Percentiles rank a stretch among this genome's conserved stretches.
Conservation (phyloP, 2,888 invertebrate genomes). For the Dynastes grantii region DNA sequence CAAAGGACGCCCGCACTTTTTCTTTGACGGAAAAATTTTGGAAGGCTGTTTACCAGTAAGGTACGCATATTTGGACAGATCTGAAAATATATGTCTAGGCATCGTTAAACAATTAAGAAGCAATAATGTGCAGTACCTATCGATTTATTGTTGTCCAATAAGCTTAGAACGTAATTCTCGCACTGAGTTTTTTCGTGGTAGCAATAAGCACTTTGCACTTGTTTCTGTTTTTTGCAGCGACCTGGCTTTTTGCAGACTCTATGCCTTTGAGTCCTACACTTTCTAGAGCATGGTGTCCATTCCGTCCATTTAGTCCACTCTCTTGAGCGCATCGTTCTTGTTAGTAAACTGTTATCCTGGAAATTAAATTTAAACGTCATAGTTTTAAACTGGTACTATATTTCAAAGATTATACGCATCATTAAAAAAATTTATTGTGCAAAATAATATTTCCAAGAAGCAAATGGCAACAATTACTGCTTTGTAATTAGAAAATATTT, state of each 20-base stretch:
- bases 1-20: slow-evolving; percentile 63
- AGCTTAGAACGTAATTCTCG: slow-evolving; percentile 77
- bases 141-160: slow-evolving; percentile 63
- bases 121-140: slow-evolving; percentile 9
- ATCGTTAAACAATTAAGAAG: not conserved
- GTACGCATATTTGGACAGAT: slow-evolving; percentile 46
- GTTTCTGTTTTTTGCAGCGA: slow-evolving; percentile 83
- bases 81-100: not conserved
- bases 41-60: slow-evolving; percentile 29
- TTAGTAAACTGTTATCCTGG: slow-evolving; percentile 64
- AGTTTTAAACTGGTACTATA: no score
- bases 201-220: slow-evolving; percentile 90
- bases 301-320: slow-evolving; percentile 86
- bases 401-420: no score
- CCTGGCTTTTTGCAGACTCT: slow-evolving; percentile 83
- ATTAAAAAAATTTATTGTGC: no score
- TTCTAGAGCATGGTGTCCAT: slow-evolving; percentile 87
- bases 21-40: slow-evolving; percentile 35
- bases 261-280: slow-evolving; percentile 85
- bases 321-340: slow-evolving; percentile 64
- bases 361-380: slow-evolving; percentile 50
- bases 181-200: slow-evolving; percentile 88
- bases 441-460: no score
- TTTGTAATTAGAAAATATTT: no score
- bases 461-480: no score